phyloP scores from a whole-genome alignment of 2,888 invertebrate species.

The Chorisops tibialis region DNA sequence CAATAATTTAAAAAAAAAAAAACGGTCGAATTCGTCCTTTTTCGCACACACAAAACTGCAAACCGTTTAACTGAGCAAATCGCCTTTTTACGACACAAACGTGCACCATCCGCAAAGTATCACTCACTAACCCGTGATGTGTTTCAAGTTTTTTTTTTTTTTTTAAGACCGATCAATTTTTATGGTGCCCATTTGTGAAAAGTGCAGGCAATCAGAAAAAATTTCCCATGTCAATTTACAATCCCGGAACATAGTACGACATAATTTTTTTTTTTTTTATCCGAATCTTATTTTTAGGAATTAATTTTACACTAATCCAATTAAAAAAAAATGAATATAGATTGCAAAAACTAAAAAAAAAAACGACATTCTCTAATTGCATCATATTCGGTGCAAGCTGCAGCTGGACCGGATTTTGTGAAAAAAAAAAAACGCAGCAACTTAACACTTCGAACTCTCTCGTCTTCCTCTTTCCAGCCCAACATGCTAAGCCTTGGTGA shows the following conservation, averaged over 20 bases:
- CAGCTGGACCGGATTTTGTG: background rate
- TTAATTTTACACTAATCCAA: too few species aligned
- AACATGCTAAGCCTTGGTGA: too few species aligned
- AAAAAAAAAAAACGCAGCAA: background rate
- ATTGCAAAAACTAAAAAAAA: background rate
- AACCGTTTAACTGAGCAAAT: constrained; percentile 19
- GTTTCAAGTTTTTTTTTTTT: background rate
- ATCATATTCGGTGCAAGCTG: background rate
- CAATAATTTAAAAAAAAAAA: background rate
- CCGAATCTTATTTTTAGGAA: too few species aligned
- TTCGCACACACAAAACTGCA: constrained; percentile 17
- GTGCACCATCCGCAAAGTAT: constrained; percentile 14
- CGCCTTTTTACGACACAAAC: constrained; percentile 23
- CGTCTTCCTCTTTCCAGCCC: too few species aligned
- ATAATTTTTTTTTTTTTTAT: too few species aligned
- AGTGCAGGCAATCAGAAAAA: background rate
- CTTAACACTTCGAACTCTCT: background rate
- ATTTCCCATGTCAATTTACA: background rate
- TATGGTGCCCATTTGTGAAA: constrained; percentile 4
- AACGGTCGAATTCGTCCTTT: background rate
- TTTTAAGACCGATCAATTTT: constrained; percentile 27
- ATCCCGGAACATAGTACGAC: too few species aligned
- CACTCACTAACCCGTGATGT: too few species aligned
- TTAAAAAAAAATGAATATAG: too few species aligned
- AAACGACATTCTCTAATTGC: background rate